phyloP scores from a whole-genome alignment of 2,888 invertebrate genomes.

The Dryococelus australis region DNA sequence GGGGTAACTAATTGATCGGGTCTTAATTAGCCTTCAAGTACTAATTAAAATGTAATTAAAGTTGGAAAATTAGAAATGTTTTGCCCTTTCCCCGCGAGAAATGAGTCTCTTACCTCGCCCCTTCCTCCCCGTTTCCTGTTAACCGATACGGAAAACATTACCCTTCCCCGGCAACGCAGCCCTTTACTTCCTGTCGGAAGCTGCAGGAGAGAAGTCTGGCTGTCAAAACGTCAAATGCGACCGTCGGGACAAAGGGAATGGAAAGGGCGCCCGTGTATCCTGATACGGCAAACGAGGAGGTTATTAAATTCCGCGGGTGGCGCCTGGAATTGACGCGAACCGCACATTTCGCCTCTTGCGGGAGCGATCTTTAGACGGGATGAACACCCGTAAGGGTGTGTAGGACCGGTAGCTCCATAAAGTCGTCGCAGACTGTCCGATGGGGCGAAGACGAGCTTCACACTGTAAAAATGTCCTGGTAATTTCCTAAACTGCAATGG shows the following conservation, averaged over 20 bases:
- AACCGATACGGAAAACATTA: neutral
- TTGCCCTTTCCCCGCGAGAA: slow-evolving; percentile 13
- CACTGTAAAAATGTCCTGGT: no score
- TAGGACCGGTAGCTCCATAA: no score
- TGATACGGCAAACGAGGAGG: no score
- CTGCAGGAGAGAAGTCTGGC: neutral
- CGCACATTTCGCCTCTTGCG: no score
- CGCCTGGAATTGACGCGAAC: no score
- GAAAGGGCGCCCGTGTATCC: neutral
- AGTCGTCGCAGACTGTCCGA: no score
- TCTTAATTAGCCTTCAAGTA: slow-evolving; percentile 49
- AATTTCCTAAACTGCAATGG: no score
- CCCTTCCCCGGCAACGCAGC: slow-evolving; percentile 22
- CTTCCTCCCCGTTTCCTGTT: neutral
- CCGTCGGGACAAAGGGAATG: neutral
- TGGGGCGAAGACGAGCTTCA: no score
- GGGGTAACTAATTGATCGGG: slow-evolving; percentile 47
- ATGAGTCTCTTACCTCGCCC: slow-evolving; percentile 33
- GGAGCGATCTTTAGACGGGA: no score
- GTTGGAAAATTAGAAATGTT: slow-evolving; percentile 48
- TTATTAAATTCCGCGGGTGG: neutral
- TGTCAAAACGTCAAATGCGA: slow-evolving; percentile 3
- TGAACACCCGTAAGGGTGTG: no score
- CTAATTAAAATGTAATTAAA: slow-evolving; percentile 51
- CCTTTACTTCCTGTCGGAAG: neutral